Evolutionary conservation across 2,888 invertebrate species (phyloP), one percentile per base, ranked within the genome.

Genomic region (Ethmia dodecea): DNA sequence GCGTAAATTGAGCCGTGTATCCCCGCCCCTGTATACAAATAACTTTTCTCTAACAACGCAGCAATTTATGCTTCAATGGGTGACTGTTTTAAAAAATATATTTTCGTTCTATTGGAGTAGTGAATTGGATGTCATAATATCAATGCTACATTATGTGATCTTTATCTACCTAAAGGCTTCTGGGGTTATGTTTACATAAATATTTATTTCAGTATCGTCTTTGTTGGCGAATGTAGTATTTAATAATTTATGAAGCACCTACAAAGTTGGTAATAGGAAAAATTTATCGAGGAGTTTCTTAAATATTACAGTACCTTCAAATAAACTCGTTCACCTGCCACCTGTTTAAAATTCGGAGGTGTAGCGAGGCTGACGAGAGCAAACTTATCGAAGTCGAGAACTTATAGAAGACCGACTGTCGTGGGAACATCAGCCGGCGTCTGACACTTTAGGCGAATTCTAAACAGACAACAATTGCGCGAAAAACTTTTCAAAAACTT

Each of bases 331-430:
- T 73, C 74, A 69, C 65, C 72, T 74, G 74, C 62, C 55, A 56
- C 60, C 74, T 75, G 65, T 60, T 80, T 76, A 76, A 79, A 73
- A 78, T 79, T 75, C 76, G 63, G 60, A 71, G 66, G 62, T 70
- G 66, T 64, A 60, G 60, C 54, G 48, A 54, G 56, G 51, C 59
- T 55, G 62, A 60, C 67, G 56, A 13, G 20, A 54, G 60, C 50
- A 59, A 64, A 69, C 64, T 71, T 66, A 56, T 45, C 43, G 39
- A 69, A 72, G 57, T 70, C 68, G 54, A 52, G 11, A 28, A 31
- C 27, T 28, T 27, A 18, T 26, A 10, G 27, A 25, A 13, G 13
- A 49, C 45, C 44, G 50, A 39, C 57, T 59, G 59, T 55, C 63
- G 56, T 49, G 64, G 61, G 56, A 63, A 60, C 61, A 60, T 55